phyloP scores from a whole-genome alignment of 2,888 invertebrate genomes.

The Drosophila greeni region DNA sequence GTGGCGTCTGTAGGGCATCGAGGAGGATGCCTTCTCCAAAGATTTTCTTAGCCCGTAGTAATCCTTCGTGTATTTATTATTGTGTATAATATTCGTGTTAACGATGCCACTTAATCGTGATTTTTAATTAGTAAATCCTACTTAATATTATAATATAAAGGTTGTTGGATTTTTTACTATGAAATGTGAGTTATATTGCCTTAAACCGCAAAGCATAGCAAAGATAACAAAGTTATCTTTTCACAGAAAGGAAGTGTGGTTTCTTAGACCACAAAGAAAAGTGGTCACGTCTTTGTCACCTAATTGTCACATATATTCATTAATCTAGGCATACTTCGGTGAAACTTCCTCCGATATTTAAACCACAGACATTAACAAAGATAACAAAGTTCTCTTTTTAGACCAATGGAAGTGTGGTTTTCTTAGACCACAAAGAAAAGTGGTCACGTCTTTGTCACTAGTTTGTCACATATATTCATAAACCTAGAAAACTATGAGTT shows the following conservation, averaged over 20 bases:
- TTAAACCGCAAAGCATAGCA: neutral
- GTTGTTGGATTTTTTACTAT: neutral
- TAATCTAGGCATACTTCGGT: too few relatives aligned
- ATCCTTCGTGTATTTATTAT: slow-evolving; percentile 51
- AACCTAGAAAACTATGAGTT: too few relatives aligned
- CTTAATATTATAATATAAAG: slow-evolving; percentile 12
- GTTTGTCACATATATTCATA: too few relatives aligned
- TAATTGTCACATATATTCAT: too few relatives aligned
- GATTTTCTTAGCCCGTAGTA: slow-evolving; percentile 29
- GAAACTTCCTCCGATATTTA: too few relatives aligned
- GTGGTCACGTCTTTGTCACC: too few relatives aligned
- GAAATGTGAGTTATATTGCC: too few relatives aligned
- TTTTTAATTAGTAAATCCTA: slow-evolving; percentile 39
- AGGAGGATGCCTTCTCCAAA: slow-evolving; percentile 15
- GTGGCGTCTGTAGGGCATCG: slow-evolving; percentile 61
- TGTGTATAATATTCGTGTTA: slow-evolving; percentile 53
- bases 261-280: neutral
- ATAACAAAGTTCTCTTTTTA: too few relatives aligned
- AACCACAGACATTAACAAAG: too few relatives aligned
- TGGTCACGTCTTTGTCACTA: too few relatives aligned
- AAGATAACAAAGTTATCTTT: neutral
- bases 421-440: too few relatives aligned
- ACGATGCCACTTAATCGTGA: slow-evolving; percentile 32
- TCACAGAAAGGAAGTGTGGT: neutral
- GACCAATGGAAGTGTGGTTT: too few relatives aligned